Evolutionary conservation across 2,888 invertebrate genomes (phyloP), one percentile per base, ranked within the genome.

Genomic region (Platynereis dumerilii): DNA sequence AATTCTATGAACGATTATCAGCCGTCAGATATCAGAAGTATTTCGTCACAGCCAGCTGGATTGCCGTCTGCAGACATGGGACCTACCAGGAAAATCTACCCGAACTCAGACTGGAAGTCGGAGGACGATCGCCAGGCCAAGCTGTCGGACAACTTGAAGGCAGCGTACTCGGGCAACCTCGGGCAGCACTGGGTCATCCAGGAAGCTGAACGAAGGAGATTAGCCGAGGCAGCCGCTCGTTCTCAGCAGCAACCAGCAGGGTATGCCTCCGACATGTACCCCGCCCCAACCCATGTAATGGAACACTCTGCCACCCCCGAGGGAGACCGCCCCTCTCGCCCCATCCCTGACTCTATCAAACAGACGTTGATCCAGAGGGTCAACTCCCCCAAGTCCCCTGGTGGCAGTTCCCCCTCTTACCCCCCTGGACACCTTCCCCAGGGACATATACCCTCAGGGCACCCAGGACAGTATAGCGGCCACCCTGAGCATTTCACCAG

Each of bases 131-230:
- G 54, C 27, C 22, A 29, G n/a, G 10, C 20, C 10, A 27, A 12
- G 24, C 58, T 2, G 20, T 44, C 22, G 1, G 42, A 20, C 17
- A n/a, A 7, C 24, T 2, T 22, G 24, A 26, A 22, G 42, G 29
- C 28, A 58, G 55, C 48, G 28, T 15, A 42, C 39, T 12, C 27
- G 22, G 29, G 39, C 45, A 12, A 3, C 58, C 62, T 26, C 44
- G 71, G 77, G 39, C 74, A 94, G 75, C 94, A 96, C 81, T 95
- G 95, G 95, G 87, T 96, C n/a, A 90, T 93, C 0, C 87, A 94
- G 90, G 95, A 96, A 83, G 94, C 95, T 0, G 95, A 96, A 81
- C 90, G 94, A 76, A 87, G 94, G 28, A 87, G 94, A 26, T 60
- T 76, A 28, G 75, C 76, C 0, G 75, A 76, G 42, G 66, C 69